Conservation (phyloP, 2,797 vertebrate species). For the Sebastes diaconus region DNA sequence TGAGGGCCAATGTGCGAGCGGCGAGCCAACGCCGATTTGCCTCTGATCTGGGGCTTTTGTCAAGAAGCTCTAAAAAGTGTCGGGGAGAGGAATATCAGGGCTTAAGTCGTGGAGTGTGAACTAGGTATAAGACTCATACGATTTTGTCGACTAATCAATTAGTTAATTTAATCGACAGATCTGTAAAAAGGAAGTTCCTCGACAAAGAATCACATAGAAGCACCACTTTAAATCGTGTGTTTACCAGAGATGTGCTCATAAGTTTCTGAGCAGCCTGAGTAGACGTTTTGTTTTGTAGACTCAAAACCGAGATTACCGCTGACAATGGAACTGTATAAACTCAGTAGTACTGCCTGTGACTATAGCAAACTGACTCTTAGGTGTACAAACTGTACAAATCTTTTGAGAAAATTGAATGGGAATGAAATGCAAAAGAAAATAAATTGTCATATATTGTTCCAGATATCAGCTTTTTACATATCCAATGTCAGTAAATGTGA, state of each 20-base stretch:
- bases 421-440: background rate
- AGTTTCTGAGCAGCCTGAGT: background rate
- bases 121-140: no score
- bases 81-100: no score
- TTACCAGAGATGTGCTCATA: no score
- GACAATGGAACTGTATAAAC: background rate
- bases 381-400: background rate
- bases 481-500: background rate
- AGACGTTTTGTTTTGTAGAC: background rate
- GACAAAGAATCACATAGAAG: no score
- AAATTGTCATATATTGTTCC: background rate
- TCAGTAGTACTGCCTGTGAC: background rate
- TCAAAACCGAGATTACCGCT: background rate
- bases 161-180: no score
- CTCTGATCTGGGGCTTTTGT: no score
- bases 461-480: background rate
- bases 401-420: background rate
- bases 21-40: no score
- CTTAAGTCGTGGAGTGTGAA: accelerated
- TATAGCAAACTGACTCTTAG: background rate
- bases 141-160: no score
- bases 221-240: no score
- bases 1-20: accelerated
- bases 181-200: no score
- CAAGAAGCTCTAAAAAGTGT: no score